A percentile compares a stretch with the other conserved stretches of the same genome.
Conservation (phyloP, 2,113 vertebrate genomes). For the Falco punctatus region DNA sequence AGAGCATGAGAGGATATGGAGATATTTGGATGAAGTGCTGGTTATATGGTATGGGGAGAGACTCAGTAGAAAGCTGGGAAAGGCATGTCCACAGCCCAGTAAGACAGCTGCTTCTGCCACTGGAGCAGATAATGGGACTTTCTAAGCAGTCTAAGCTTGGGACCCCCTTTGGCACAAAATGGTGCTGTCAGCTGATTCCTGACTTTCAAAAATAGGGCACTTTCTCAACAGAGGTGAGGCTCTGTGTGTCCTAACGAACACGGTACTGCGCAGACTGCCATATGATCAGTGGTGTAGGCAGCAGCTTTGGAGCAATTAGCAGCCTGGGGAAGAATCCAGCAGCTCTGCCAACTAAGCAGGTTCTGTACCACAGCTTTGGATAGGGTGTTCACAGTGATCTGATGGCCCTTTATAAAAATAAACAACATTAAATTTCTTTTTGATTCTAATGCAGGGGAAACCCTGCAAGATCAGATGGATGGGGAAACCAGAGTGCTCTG, state of each 20-base stretch:
- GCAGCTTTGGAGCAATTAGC: neutral
- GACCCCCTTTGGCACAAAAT: neutral
- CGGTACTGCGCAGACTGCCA: neutral
- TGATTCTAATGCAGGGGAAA: neutral
- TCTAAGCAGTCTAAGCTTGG: neutral
- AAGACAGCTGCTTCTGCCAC: neutral
- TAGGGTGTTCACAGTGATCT: neutral
- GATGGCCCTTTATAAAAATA: neutral
- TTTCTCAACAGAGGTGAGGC: neutral
- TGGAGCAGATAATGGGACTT: neutral
- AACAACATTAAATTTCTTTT: neutral
- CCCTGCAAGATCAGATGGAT: neutral
- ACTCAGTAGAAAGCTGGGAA: neutral
- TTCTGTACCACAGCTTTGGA: neutral
- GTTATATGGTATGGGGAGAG: neutral
- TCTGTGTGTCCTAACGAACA: neutral
- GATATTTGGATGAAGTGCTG: neutral
- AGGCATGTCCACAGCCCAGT: neutral
- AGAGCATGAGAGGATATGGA: neutral
- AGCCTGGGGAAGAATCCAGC: neutral
- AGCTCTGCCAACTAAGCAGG: neutral
- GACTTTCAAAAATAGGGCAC: rapidly evolving
- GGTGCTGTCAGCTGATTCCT: neutral
- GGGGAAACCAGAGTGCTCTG: neutral
- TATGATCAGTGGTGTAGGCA: rapidly evolving